Conservation (phyloP, 2,797 vertebrate species). For the Uromys caudimaculatus region DNA sequence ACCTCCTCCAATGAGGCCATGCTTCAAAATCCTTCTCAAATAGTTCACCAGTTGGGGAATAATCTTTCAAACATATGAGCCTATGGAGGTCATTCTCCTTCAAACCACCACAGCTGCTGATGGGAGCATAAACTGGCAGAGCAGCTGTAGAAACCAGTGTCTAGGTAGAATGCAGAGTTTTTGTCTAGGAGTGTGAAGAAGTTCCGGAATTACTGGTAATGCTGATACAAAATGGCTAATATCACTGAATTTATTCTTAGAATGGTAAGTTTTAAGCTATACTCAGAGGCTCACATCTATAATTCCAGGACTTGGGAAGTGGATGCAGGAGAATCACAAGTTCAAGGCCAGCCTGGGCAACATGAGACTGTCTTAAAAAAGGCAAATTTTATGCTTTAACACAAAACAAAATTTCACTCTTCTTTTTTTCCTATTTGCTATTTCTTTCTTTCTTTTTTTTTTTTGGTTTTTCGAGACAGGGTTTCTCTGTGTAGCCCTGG, state of each 20-base stretch:
- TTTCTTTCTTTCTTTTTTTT: no score
- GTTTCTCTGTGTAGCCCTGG: no score
- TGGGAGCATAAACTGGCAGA: no score
- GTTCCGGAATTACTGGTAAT: neutral
- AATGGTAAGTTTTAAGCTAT: neutral
- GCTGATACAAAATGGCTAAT: neutral
- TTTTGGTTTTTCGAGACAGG: no score
- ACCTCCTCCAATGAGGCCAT: neutral
- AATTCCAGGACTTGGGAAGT: neutral
- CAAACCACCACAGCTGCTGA: no score
- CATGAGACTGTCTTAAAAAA: neutral
- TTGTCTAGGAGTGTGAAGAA: neutral
- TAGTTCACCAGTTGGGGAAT: neutral
- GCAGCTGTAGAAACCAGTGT: neutral
- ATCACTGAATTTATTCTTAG: constrained; percentile 11
- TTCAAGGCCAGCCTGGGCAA: neutral
- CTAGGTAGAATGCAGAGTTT: neutral
- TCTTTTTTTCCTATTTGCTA: no score
- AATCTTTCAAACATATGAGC: neutral
- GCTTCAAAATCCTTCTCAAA: neutral
- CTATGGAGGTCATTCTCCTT: neutral
- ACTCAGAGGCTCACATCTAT: neutral
- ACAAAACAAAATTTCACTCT: neutral
- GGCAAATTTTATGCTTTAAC: neutral
- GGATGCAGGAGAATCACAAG: neutral